Evolutionary conservation across 2,113 vertebrate genomes (phyloP).

Genomic region (Todiramphus saurophagus): DNA sequence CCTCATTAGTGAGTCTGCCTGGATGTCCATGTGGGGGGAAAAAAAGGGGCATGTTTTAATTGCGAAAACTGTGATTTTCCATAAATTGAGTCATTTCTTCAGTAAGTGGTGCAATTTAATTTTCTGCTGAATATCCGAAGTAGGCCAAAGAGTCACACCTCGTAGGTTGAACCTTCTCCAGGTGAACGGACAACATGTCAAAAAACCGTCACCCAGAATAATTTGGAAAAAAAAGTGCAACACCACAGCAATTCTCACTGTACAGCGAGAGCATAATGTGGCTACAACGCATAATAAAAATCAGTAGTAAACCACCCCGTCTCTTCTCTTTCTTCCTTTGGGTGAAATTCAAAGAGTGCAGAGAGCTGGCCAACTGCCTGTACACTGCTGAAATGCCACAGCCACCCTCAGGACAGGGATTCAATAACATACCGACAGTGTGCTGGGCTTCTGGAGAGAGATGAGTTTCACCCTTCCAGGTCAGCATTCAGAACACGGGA

Average conservation of each 20-base stretch:
- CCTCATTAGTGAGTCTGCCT: not conserved
- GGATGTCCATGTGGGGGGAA: not conserved
- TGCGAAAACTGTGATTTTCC: not conserved
- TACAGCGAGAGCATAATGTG: not conserved
- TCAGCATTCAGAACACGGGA: conserved; percentile 9
- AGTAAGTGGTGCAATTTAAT: not conserved
- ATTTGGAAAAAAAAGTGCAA: not conserved
- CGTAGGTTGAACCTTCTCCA: not conserved
- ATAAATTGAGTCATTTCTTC: not conserved
- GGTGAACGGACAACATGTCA: not conserved
- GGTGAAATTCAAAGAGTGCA: conserved; percentile 2
- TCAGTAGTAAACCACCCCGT: not conserved
- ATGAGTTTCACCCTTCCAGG: conserved; percentile 40
- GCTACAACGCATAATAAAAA: not conserved
- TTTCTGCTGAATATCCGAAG: not conserved
- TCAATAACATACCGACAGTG: not conserved
- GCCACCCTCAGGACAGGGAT: conserved; percentile 44
- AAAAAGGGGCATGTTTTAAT: not conserved
- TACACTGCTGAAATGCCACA: conserved; percentile 36
- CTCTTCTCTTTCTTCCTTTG: not conserved
- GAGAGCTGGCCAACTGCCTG: conserved; percentile 44
- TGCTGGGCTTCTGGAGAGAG: not conserved
- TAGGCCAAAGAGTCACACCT: not conserved
- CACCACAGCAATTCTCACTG: not conserved
- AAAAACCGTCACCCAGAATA: not conserved